phyloP scores from a whole-genome alignment of 2,797 vertebrate genomes.

The Staurois parvus region DNA sequence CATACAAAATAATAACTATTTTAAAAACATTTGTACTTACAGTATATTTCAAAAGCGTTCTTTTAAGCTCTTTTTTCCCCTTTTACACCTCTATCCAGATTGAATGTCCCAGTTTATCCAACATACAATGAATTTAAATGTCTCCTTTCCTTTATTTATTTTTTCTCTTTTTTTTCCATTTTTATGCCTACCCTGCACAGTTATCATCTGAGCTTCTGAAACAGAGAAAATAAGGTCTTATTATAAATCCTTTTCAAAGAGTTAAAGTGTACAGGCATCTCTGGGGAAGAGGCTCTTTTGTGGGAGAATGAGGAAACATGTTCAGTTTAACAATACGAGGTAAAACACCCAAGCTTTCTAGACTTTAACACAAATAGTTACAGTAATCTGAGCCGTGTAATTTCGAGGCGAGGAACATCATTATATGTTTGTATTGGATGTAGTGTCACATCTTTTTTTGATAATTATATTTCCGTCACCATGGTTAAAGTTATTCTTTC shows the following conservation, averaged over 20 bases:
- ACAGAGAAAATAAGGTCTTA: constrained; percentile 57
- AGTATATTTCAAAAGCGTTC: constrained; percentile 50
- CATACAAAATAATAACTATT: constrained; percentile 39
- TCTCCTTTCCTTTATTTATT: background rate
- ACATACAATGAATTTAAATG: constrained; percentile 52
- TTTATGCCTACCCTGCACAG: constrained; percentile 45
- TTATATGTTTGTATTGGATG: constrained; percentile 49
- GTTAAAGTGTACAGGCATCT: constrained; percentile 49
- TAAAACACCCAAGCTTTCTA: constrained; percentile 23
- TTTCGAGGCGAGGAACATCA: constrained; percentile 47
- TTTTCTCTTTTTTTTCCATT: background rate
- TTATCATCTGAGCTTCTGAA: constrained; percentile 59
- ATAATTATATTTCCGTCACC: constrained; percentile 57
- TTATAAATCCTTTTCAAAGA: constrained; percentile 59
- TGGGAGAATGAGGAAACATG: constrained; percentile 34
- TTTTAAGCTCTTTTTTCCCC: constrained; percentile 30
- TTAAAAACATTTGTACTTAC: constrained; percentile 50
- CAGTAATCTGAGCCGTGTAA: constrained; percentile 32
- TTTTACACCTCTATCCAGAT: constrained; percentile 28
- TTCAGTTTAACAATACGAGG: constrained; percentile 22
- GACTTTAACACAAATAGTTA: constrained; percentile 25
- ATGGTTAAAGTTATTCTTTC: constrained; percentile 51
- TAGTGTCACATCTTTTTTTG: constrained; percentile 47
- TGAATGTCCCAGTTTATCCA: constrained; percentile 52
- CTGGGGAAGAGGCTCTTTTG: constrained; percentile 44